These are phyloP conservation scores for Tenthredo scrophulariae DNA, from an alignment of 2,888 invertebrate genomes.

Conservation along the genomic window DNA sequence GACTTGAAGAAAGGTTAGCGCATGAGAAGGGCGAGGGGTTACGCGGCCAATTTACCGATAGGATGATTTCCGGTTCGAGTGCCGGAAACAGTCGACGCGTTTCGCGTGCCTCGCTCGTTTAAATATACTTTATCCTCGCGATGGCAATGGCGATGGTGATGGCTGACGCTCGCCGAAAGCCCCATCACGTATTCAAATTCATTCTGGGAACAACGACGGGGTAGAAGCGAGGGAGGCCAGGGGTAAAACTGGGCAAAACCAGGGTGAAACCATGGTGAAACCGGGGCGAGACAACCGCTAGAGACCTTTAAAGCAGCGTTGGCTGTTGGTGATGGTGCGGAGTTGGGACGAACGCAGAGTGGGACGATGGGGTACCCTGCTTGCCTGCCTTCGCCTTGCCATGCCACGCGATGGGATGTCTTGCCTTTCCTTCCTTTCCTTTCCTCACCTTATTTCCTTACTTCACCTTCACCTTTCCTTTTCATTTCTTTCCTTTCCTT, in stretches of 20 bases:
- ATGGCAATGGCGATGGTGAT: not conserved
- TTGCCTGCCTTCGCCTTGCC: not conserved
- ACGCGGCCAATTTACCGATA: constrained; percentile 46
- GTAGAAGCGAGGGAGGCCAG: constrained; percentile 3
- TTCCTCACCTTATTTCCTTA: not conserved
- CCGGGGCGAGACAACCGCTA: constrained; percentile 24
- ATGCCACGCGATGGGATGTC: not conserved
- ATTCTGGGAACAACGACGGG: constrained; percentile 35
- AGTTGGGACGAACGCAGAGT: constrained; percentile 39
- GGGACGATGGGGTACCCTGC: not conserved
- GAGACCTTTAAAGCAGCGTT: constrained; percentile 36
- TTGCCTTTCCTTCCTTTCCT: not conserved
- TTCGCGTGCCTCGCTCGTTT: constrained; percentile 33
- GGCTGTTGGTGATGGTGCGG: not conserved
- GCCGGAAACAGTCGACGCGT: constrained; percentile 42
- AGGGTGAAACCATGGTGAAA: constrained; percentile 20
- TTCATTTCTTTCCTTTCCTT: not conserved
- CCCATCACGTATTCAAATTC: constrained; percentile 52
- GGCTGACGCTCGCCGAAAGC: constrained; percentile 14
- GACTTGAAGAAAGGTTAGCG: constrained; percentile 35
- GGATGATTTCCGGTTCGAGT: constrained; percentile 44
- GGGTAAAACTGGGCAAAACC: constrained; percentile 7
- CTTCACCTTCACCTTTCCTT: not conserved
- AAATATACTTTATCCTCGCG: constrained; percentile 45
- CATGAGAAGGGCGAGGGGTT: not conserved